phyloP scores from a whole-genome alignment of 2,797 vertebrate species.

The Lateolabrax maculatus region DNA sequence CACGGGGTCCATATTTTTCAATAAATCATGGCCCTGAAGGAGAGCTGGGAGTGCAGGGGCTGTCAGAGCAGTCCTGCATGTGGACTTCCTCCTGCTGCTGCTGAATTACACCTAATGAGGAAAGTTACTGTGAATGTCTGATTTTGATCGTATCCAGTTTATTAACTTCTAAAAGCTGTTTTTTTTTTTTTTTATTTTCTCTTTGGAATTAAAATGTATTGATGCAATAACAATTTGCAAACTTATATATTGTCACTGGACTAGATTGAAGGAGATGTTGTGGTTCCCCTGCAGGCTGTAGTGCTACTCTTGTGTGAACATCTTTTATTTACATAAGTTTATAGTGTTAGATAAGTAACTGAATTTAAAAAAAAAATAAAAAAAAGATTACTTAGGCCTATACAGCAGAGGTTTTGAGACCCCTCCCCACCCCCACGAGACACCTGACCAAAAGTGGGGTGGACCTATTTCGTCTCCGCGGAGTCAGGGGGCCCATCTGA shows the following conservation, averaged over 20 bases:
- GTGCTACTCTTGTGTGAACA: neutral
- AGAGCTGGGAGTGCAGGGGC: conserved; percentile 36
- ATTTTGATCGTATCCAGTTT: neutral
- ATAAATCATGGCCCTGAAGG: conserved; percentile 79
- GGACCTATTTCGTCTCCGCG: neutral
- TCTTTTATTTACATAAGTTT: neutral
- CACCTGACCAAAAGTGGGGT: neutral
- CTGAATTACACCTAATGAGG: conserved; percentile 33
- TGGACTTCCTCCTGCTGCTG: neutral
- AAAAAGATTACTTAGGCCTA: too few species aligned
- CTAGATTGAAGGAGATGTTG: too few species aligned
- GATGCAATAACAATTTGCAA: too few species aligned
- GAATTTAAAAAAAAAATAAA: neutral
- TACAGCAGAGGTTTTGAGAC: too few species aligned
- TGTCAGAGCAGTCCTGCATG: conserved; percentile 37
- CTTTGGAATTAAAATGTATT: neutral
- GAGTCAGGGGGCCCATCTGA: conserved; percentile 67
- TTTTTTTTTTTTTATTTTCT: neutral
- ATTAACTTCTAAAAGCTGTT: neutral
- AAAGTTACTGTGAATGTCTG: neutral
- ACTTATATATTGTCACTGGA: neutral
- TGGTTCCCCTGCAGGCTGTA: neutral
- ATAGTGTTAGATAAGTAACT: neutral
- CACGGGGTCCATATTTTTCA: conserved; percentile 73
- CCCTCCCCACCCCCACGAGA: too few species aligned